Percentiles rank a stretch among this genome's conserved stretches.
phyloP scores from a whole-genome alignment of 1,140 invertebrate species.

The Sarcophaga peregrina region DNA sequence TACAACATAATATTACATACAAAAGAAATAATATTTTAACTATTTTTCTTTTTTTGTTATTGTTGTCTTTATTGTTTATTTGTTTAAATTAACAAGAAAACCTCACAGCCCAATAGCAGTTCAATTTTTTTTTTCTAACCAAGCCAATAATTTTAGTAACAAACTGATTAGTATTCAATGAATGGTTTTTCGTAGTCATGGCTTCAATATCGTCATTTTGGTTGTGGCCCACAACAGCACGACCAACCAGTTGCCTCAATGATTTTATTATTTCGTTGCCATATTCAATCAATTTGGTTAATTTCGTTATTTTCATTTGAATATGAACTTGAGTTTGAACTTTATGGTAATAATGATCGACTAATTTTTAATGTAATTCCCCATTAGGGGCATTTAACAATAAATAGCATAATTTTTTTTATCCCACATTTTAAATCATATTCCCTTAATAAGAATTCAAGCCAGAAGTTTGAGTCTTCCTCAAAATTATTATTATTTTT shows the following conservation, averaged over 20 bases:
- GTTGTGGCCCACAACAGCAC: neutral
- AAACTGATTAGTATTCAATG: neutral
- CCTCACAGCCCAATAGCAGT: neutral
- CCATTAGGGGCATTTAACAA: no score
- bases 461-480: no score
- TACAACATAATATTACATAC: neutral
- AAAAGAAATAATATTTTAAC: no score
- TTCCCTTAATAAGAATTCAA: no score
- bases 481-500: no score
- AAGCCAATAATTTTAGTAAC: neutral
- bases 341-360: neutral
- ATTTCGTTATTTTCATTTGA: neutral
- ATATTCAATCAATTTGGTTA: neutral
- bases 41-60: neutral
- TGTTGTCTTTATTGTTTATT: constrained; percentile 11
- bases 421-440: no score
- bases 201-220: neutral
- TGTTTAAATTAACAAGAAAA: constrained; percentile 11
- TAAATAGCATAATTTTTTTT: no score
- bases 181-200: neutral
- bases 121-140: neutral
- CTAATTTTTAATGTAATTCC: no score
- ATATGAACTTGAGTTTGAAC: constrained; percentile 6
- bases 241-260: neutral
- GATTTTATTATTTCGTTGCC: neutral